Percentiles rank a stretch among this genome's conserved stretches.
Conservation (phyloP, 2,888 invertebrate species). For the Margaritifera margaritifera region DNA sequence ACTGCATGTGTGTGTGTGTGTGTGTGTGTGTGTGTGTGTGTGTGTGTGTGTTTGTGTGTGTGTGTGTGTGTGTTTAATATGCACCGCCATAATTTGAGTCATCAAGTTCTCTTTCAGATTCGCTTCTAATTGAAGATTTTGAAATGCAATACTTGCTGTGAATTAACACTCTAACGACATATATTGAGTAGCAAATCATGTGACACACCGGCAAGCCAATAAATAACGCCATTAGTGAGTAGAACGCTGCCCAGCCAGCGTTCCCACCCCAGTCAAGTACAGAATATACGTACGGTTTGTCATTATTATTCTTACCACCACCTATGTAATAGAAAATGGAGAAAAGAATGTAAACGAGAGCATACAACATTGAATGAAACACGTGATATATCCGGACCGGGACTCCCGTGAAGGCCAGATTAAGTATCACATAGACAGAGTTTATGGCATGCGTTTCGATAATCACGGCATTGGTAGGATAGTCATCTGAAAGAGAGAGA, state of each 20-base stretch:
- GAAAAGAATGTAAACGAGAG: slow-evolving; percentile 35
- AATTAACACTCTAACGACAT: too few relatives aligned
- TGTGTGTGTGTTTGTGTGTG: too few relatives aligned
- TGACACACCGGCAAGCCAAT: too few relatives aligned
- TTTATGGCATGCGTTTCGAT: slow-evolving; percentile 49
- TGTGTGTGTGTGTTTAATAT: too few relatives aligned
- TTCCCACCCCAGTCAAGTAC: slow-evolving; percentile 35
- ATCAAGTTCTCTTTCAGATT: too few relatives aligned
- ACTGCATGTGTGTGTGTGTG: too few relatives aligned
- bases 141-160: too few relatives aligned
- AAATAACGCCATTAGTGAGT: too few relatives aligned
- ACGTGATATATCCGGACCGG: slow-evolving; percentile 51
- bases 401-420: slow-evolving; percentile 45
- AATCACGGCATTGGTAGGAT: slow-evolving; percentile 31
- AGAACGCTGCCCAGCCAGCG: slow-evolving; percentile 1
- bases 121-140: too few relatives aligned
- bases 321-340: slow-evolving; percentile 33
- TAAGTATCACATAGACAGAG: slow-evolving; percentile 49
- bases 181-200: too few relatives aligned
- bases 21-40: too few relatives aligned
- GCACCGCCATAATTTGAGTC: too few relatives aligned
- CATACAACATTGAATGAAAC: slow-evolving; percentile 45
- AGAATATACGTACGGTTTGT: slow-evolving; percentile 35
- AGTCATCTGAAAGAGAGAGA: slow-evolving; percentile 9
- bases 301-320: slow-evolving; percentile 36